Evolutionary conservation across 1,140 invertebrate species (phyloP).

Genomic region (Marisa cornuarietis): DNA sequence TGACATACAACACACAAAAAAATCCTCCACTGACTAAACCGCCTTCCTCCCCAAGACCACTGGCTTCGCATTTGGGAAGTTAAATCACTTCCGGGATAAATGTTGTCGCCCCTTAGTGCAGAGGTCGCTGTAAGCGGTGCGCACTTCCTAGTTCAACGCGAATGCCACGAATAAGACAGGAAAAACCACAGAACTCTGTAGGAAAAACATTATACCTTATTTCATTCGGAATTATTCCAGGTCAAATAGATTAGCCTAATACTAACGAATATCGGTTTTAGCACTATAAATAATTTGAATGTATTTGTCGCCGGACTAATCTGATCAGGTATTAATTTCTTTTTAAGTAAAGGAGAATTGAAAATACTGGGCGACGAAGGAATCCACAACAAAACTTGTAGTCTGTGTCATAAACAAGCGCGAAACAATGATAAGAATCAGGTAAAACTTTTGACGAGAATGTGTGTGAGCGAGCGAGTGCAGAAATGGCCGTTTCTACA

Average conservation of each 20-base stretch:
- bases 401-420: too few species aligned
- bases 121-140: conserved; percentile 15
- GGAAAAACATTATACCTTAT: neutral
- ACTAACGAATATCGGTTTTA: neutral
- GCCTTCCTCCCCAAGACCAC: neutral
- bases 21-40: conserved; percentile 6
- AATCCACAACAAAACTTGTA: too few species aligned
- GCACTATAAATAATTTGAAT: neutral
- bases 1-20: neutral
- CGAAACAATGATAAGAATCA: too few species aligned
- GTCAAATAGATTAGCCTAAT: neutral
- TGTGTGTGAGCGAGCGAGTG: too few species aligned
- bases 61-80: conserved; percentile 13
- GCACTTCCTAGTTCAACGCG: conserved; percentile 15
- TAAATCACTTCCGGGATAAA: conserved; percentile 24
- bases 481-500: too few species aligned
- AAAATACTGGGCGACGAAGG: too few species aligned
- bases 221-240: neutral
- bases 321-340: too few species aligned
- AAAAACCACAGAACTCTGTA: too few species aligned
- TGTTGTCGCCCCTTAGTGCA: conserved; percentile 23
- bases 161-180: conserved; percentile 4
- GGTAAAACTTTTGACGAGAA: too few species aligned
- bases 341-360: too few species aligned
- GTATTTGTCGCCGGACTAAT: neutral